A percentile compares a stretch with the other conserved stretches of the same genome.
Evolutionary conservation across 2,797 vertebrate genomes (phyloP).

Genomic region (Margarornis squamiger): DNA sequence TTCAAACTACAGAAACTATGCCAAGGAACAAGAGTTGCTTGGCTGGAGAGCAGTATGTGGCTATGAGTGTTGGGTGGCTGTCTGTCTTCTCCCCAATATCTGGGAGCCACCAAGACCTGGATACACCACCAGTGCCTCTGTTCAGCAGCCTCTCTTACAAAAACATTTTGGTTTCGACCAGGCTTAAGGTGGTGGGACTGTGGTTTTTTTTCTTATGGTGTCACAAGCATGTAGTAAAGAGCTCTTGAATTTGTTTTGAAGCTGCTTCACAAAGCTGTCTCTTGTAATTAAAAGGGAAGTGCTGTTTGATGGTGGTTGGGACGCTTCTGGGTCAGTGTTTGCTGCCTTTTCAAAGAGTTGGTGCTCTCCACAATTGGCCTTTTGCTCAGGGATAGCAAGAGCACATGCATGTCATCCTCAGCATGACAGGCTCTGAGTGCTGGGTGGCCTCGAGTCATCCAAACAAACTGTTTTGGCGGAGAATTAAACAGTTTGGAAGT

Average conservation of each 20-base stretch:
- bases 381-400: neutral
- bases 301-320: neutral
- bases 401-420: neutral
- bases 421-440: neutral
- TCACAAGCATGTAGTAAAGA: neutral
- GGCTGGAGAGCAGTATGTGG: neutral
- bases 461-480: neutral
- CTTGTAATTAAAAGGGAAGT: neutral
- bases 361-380: fast-evolving
- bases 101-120: neutral
- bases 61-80: neutral
- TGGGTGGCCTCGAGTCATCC: neutral
- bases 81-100: neutral
- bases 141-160: neutral
- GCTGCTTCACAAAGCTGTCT: neutral
- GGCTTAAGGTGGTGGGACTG: neutral
- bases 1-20: neutral
- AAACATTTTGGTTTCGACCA: neutral
- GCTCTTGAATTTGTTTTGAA: neutral
- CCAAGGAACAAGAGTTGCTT: neutral
- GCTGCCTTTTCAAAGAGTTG: neutral
- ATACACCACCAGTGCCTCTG: neutral
- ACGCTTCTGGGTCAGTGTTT: neutral
- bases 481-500: neutral
- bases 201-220: neutral